Conservation (phyloP, 1,140 invertebrate genomes). For the Pseudoatta argentina region DNA sequence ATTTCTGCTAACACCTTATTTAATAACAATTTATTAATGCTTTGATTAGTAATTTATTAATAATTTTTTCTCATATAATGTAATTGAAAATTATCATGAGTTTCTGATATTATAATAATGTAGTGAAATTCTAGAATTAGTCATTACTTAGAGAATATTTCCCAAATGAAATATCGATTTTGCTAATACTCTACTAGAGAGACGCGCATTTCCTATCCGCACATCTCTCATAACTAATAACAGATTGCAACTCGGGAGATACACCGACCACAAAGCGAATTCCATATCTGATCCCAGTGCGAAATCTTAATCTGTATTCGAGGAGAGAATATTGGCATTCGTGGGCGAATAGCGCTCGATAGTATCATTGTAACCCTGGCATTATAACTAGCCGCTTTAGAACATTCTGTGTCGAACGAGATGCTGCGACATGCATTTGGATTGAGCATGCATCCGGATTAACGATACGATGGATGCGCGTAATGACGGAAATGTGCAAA, state of each 20-base stretch:
- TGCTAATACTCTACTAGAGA: not conserved
- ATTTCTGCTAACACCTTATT: not conserved
- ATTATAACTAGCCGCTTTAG: constrained; percentile 33
- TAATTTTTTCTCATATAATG: not conserved
- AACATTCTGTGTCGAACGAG: constrained; percentile 1
- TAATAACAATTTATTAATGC: no score
- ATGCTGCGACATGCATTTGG: constrained; percentile 11
- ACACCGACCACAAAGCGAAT: constrained; percentile 40
- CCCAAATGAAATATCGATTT: not conserved
- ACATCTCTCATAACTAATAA: constrained; percentile 36
- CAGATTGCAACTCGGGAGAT: constrained; percentile 4
- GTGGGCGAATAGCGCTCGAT: constrained; percentile 22
- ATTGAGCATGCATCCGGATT: constrained; percentile 8
- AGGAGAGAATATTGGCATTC: constrained; percentile 40
- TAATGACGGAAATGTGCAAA: constrained; percentile 20
- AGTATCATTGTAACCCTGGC: constrained; percentile 20
- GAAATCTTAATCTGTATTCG: constrained; percentile 51
- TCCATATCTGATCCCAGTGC: not conserved
- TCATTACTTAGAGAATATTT: not conserved
- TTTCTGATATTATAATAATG: not conserved
- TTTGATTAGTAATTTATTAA: no score
- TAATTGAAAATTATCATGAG: not conserved
- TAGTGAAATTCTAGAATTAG: not conserved
- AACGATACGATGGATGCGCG: not conserved
- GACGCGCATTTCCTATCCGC: not conserved